Evolutionary conservation across 2,797 vertebrate genomes (phyloP).

Genomic region (Phoeniculus purpureus): DNA sequence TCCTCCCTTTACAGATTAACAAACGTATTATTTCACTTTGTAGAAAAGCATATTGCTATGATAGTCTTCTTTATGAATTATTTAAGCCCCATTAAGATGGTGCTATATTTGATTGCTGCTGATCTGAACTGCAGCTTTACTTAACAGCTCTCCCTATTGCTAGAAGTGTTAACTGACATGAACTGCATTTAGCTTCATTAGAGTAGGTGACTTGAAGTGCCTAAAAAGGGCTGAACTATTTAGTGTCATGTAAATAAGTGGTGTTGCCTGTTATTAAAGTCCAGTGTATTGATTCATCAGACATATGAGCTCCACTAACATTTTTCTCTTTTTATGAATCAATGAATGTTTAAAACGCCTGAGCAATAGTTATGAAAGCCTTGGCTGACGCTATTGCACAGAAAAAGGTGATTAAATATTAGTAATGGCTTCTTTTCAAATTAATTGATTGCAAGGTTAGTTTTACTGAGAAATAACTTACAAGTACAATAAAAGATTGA

Average conservation of each 20-base stretch:
- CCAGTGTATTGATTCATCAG: not conserved
- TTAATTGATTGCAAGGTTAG: not conserved
- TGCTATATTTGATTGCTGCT: not conserved
- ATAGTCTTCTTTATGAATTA: not conserved
- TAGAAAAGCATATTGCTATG: not conserved
- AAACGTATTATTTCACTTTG: not conserved
- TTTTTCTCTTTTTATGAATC: not conserved
- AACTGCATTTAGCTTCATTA: conserved; percentile 22
- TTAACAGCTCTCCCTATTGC: not conserved
- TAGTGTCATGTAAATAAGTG: not conserved
- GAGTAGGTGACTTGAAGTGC: not conserved
- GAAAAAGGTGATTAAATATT: not conserved
- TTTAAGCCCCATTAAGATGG: not conserved
- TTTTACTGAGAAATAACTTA: conserved; percentile 6
- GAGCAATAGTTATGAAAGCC: not conserved
- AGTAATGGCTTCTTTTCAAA: not conserved
- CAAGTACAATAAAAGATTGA: not conserved
- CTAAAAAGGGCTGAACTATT: not conserved
- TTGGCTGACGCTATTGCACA: not conserved
- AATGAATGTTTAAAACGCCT: not conserved
- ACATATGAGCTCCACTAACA: not conserved
- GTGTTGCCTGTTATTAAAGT: not conserved
- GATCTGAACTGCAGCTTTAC: not conserved
- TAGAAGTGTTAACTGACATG: conserved; percentile 4
- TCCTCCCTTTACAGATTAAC: not conserved